phyloP scores from a whole-genome alignment of 2,113 vertebrate genomes.

The Chlorocebus sabaeus region DNA sequence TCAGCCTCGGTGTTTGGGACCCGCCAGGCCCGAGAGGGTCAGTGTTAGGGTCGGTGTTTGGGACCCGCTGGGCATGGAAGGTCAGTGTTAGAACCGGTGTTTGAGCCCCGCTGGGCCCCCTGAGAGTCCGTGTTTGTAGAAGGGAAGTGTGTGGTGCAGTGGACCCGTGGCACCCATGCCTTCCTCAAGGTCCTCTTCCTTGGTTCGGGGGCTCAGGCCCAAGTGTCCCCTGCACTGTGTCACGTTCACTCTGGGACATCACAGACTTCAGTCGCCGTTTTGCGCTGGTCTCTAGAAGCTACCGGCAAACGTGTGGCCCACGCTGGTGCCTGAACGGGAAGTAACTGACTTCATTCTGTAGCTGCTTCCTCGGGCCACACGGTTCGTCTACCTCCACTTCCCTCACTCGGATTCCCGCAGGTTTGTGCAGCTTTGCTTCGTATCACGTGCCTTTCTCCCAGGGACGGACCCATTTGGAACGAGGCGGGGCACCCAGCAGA shows the following conservation, averaged over 20 bases:
- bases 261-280: background rate
- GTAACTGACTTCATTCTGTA: background rate
- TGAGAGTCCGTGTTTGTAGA: no score
- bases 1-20: fast-evolving
- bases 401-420: background rate
- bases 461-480: background rate
- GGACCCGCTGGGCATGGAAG: fast-evolving
- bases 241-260: background rate
- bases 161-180: no score
- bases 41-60: fast-evolving
- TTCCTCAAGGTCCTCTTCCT: no score
- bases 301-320: background rate
- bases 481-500: background rate
- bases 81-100: background rate
- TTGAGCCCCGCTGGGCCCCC: fast-evolving
- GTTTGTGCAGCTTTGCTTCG: background rate
- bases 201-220: no score
- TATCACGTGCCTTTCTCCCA: fast-evolving
- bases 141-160: no score
- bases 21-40: fast-evolving
- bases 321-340: background rate
- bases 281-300: background rate
- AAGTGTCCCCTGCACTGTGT: background rate
- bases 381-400: background rate
- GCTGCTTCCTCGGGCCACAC: no score